Conservation (phyloP, 2,888 invertebrate species). For the Ptilodon capucinus region DNA sequence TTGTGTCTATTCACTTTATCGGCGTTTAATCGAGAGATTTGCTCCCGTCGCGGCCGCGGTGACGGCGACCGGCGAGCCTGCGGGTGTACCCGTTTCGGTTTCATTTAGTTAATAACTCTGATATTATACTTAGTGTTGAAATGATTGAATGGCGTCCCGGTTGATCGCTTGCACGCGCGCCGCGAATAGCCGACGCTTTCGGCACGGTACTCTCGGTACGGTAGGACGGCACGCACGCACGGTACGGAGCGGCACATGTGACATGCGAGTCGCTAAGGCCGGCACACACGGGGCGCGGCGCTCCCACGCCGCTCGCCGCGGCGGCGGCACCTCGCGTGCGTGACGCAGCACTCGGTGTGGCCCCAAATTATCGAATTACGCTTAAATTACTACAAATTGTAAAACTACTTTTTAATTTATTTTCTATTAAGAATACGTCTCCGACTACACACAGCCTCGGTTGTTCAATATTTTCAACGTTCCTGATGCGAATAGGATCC, state of each 20-base stretch:
- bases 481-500: no score
- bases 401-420: not conserved
- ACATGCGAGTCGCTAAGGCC: not conserved
- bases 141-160: not conserved
- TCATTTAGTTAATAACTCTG: conserved; percentile 8
- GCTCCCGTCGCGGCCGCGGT: conserved; percentile 17
- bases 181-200: not conserved
- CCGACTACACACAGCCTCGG: not conserved
- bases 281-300: not conserved
- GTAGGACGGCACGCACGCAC: conserved; percentile 2
- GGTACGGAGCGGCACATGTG: not conserved
- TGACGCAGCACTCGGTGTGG: conserved; percentile 2
- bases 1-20: conserved; percentile 27
- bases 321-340: conserved; percentile 5
- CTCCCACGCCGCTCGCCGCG: conserved; percentile 25
- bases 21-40: conserved; percentile 22
- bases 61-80: conserved; percentile 8
- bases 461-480: no score
- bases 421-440: not conserved
- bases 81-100: conserved; percentile 9
- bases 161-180: not conserved
- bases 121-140: not conserved
- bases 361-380: conserved; percentile 16
- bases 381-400: conserved; percentile 15
- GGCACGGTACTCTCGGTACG: conserved; percentile 2